These are phyloP conservation scores for Sebastes minor DNA, from an alignment of 2,797 vertebrate genomes.

Conservation along the genomic window DNA sequence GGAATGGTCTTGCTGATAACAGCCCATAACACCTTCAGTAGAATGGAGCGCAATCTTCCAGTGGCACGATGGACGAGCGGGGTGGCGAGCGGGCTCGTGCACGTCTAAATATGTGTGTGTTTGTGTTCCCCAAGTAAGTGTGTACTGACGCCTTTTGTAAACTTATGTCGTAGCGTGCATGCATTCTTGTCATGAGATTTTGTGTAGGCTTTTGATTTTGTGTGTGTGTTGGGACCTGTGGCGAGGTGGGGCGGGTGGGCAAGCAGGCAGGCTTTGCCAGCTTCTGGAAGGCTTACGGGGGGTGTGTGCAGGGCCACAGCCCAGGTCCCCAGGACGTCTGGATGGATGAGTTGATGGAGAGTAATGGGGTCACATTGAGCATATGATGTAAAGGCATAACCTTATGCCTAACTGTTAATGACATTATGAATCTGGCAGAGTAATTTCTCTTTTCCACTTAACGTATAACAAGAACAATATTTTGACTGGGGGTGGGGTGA, in stretches of 20 bases:
- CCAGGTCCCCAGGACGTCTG: conserved; percentile 76
- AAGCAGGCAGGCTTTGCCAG: conserved; percentile 58
- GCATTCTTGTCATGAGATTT: conserved; percentile 9
- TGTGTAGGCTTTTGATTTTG: conserved; percentile 16
- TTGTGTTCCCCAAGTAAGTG: conserved; percentile 9
- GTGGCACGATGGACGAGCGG: conserved; percentile 68
- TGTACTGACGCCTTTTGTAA: conserved; percentile 4
- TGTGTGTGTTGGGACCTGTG: conserved; percentile 48
- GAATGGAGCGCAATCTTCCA: conserved; percentile 75
- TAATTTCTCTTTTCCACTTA: conserved; percentile 63
- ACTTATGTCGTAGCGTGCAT: background rate
- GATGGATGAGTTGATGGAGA: conserved; percentile 82
- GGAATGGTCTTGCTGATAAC: conserved; percentile 88
- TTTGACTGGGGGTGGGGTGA: conserved; percentile 31
- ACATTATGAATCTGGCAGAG: conserved; percentile 71
- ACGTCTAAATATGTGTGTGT: background rate
- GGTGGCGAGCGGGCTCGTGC: conserved; percentile 32
- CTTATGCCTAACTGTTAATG: conserved; percentile 77
- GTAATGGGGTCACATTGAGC: conserved; percentile 86
- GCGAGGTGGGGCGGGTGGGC: conserved; percentile 46
- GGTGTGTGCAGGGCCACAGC: conserved; percentile 69
- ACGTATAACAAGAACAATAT: conserved; percentile 63
- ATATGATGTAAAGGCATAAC: conserved; percentile 77
- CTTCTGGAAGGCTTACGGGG: conserved; percentile 78
- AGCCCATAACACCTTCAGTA: conserved; percentile 84